Base-by-base conservation (phyloP, 2,113 vertebrate genomes). In the Puntigrus tetrazona region DNA sequence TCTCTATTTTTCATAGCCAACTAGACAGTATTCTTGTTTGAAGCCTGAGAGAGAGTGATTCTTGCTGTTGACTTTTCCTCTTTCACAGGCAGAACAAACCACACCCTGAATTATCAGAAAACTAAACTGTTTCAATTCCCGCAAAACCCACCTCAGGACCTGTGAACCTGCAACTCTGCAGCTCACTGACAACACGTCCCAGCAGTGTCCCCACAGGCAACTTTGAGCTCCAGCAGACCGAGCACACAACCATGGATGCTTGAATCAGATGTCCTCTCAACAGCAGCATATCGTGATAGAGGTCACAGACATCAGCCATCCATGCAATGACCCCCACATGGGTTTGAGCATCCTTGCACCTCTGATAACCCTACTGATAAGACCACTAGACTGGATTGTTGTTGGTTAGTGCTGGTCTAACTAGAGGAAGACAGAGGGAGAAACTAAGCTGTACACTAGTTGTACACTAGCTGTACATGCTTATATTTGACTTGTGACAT, bases 311-410 rank as follows among this genome's bases (percentile, higher is more conserved):
- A 63, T 16, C 92, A 92, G 45, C 81, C 93, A 0, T 88, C 86
- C 6, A 78, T 95, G 79, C 94, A 95, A 84, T 95, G 57, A 93
- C 92, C 63, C 92, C 92, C 0, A 93, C 61, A 90, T 92, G 90
- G 93, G 94, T 95, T 91, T 45, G 38, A 73, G 25, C 47, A 61
- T 69, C 47, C 36, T 18, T 18, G 18, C 13, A 69, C 20, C 10
- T 38, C 25, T 47, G 10, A 52, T 50, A 70, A 29, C 5, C 20
- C 20, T 52, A 25, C 29, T 52, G 27, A 69, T 81, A 45, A 45
- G 36, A 81, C 18, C 38, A 31, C 9, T 63, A 14, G 69, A 72
- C 36, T 43, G n/a, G n/a, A 73, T 43, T 41, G 11, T 6, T 73
- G 38, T n/a, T 73, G 11, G 11, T 72, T 25, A 31, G 7, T 50